Conservation (phyloP, 2,797 vertebrate genomes). For the Hippoglossus hippoglossus region DNA sequence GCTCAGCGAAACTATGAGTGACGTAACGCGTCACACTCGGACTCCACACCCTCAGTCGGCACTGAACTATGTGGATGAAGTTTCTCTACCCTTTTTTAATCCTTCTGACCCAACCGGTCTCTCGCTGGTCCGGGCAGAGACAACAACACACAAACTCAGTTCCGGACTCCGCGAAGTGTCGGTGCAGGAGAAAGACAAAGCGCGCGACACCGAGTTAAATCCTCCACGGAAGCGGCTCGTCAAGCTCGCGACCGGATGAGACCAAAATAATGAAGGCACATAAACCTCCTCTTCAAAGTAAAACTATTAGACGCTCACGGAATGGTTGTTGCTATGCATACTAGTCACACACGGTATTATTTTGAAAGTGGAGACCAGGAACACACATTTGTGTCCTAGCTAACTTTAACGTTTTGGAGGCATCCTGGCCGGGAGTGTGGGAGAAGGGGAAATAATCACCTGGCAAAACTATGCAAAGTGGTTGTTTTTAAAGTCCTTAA, state of each 20-base stretch:
- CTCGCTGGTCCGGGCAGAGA: too few relatives aligned
- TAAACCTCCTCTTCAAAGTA: constrained; percentile 30
- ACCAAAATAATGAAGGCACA: background rate
- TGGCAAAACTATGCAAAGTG: constrained; percentile 19
- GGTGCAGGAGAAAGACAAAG: background rate
- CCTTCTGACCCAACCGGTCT: background rate
- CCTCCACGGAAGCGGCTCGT: constrained; percentile 21
- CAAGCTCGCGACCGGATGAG: background rate
- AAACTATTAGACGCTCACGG: background rate
- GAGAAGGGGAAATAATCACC: constrained; percentile 7
- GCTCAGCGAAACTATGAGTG: constrained; percentile 54
- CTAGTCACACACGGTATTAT: background rate
- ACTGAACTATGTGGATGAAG: constrained; percentile 42
- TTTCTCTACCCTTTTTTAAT: constrained; percentile 1
- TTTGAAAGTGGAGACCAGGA: constrained; percentile 49
- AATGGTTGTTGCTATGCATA: accelerated
- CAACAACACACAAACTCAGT: background rate
- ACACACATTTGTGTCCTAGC: accelerated
- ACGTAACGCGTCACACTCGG: constrained; percentile 75
- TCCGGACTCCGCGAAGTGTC: background rate
- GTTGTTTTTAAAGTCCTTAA: constrained; percentile 1
- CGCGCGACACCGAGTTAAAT: constrained; percentile 55
- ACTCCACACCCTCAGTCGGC: constrained; percentile 67
- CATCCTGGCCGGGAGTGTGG: constrained; percentile 28
- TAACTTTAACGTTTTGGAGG: constrained; percentile 11